phyloP scores from a whole-genome alignment of 2,888 invertebrate genomes.

The Tetragonula carbonaria region DNA sequence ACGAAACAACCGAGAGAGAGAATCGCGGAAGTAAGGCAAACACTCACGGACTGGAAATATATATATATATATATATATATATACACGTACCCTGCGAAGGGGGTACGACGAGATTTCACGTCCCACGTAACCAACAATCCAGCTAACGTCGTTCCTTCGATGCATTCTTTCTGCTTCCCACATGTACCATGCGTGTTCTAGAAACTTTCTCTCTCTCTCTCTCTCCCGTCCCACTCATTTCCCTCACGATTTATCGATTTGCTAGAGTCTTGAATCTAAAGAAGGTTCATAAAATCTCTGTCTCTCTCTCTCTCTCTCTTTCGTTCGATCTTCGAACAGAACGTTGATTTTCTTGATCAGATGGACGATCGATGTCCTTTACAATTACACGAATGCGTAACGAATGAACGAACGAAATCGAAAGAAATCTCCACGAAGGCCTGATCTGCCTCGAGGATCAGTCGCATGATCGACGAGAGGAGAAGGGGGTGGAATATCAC shows the following conservation, averaged over 20 bases:
- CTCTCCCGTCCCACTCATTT: neutral
- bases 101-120: neutral
- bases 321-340: neutral
- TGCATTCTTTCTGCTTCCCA: neutral
- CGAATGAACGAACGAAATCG: neutral
- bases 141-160: neutral
- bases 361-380: neutral
- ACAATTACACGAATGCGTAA: neutral
- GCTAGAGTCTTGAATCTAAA: neutral
- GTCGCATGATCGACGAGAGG: neutral
- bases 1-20: neutral
- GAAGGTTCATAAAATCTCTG: neutral
- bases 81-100: neutral
- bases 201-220: neutral
- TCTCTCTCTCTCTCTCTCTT: neutral
- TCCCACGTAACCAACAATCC: neutral
- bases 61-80: neutral
- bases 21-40: neutral
- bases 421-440: no score
- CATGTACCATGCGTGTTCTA: neutral
- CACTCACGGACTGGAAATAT: neutral
- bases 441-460: neutral
- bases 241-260: neutral
- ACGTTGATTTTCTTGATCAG: neutral
- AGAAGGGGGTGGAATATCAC: neutral